Base-by-base conservation (phyloP, 1,140 invertebrate species). In the Heliconius hewitsoni region DNA sequence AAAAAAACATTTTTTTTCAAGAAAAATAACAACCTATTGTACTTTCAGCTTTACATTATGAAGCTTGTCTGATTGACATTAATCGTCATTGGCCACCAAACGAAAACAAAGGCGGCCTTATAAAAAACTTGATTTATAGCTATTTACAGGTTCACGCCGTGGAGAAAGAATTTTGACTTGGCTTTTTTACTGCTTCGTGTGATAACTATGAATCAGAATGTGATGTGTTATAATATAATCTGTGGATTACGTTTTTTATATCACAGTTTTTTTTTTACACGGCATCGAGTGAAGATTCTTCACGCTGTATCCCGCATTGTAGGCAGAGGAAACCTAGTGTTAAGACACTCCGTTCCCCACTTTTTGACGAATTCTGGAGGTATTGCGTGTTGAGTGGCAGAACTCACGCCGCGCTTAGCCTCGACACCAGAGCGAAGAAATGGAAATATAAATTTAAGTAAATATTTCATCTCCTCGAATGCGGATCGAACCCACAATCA, bases 101-200 rank as follows among this genome's bases (percentile, higher is more conserved):
- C 46, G 23, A 71, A 79, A 82, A 85, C 80, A 80, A 85, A 79
- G 76, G 75, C 77, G 75, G 73, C 79, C 81, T 83, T 83, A 82
- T 83, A 78, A 83, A 81, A 78, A 71, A 76, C 27, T 42, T 78
- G 76, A 78, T 81, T 78, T 81, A 81, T 78, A 18, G 27, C 30
- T 79, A 50, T 55, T 52, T 34, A 57, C 60, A 42, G 60, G 8
- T 6, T 27, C 23, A 5, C 19, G 52, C 37, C 30, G 52, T 75
- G 19, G 73, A 23, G 55, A 27, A 75, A 75, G 34, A 75, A 50
- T 42, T 42, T 75, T 75, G 23, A 66, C 52, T 66, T 11, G 34
- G 6, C 30, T 9, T 30, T 66, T 66, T 30, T 66, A 66, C 23
- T 11, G 23, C 9, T 30, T 30, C 27, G n/a, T 30, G 23, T 66